A percentile compares a stretch with the other conserved stretches of the same genome.
Conservation (phyloP, 2,113 vertebrate genomes). For the Tenebrosternarchus preto region DNA sequence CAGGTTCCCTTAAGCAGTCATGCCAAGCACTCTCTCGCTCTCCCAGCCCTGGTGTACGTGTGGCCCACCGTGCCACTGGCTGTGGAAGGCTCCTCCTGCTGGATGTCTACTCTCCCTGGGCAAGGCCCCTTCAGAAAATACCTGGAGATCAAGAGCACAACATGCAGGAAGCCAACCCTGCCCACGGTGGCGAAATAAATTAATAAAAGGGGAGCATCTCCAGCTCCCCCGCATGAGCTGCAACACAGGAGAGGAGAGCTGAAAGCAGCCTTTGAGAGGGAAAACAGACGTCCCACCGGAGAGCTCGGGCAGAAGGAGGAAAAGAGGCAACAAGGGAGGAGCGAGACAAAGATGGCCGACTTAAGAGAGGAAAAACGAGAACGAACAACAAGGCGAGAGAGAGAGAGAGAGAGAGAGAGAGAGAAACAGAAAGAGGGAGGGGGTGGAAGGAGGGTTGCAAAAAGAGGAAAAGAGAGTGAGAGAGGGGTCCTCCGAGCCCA, state of each 20-base stretch:
- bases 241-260: conserved; percentile 47
- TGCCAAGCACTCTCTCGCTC: not conserved
- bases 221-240: conserved; percentile 16
- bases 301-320: conserved; percentile 64
- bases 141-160: conserved; percentile 39
- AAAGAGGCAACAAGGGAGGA: conserved; percentile 62
- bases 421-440: conserved; percentile 68
- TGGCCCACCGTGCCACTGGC: not conserved
- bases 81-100: conserved; percentile 24
- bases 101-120: conserved; percentile 12
- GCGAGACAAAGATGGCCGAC: conserved; percentile 62
- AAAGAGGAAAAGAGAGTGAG: conserved; percentile 76
- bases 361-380: conserved; percentile 62
- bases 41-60: not conserved
- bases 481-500: conserved; percentile 73
- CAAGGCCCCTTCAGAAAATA: conserved; percentile 36
- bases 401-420: conserved; percentile 61
- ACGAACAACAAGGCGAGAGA: conserved; percentile 68
- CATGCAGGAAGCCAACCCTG: conserved; percentile 39
- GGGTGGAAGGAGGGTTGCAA: conserved; percentile 55
- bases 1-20: conserved; percentile 7
- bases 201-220: conserved; percentile 35
- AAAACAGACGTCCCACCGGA: conserved; percentile 75
- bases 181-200: conserved; percentile 40
- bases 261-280: conserved; percentile 72